Base-by-base conservation (phyloP, 2,888 invertebrate genomes). In the Steinernema carpocapsae region DNA sequence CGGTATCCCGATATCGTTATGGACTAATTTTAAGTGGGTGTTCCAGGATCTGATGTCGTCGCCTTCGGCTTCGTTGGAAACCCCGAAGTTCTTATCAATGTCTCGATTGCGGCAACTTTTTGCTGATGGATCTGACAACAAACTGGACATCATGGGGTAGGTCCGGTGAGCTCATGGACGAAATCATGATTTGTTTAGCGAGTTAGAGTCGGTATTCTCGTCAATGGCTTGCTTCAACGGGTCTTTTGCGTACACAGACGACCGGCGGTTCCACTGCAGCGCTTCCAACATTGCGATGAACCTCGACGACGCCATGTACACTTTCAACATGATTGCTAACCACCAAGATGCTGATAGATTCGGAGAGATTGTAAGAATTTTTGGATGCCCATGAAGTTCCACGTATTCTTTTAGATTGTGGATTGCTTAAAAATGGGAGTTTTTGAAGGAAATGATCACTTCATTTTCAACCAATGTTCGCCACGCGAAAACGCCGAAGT, bases 211-310 rank as follows among this genome's bases (percentile, higher is more conserved):
- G 10, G 92, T 93, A 19, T 94, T 97, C 88, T 92, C 92, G 77
- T 94, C 94, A 82, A 90, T 93, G 75, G 91, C 94, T 0, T 95
- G 94, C 88, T 88, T 95, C 48, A 97, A 96, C 89, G 93, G 91
- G 3, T 96, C 96, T 0, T 97, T 95, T 89, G 89, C 95, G 0
- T 80, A 71, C 74, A 70, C 72, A 1, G 82, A 84, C 32, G 81
- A 82, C 6, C 77, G 80, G 0, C 74, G 78, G 10, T 84, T 64
- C 45, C 32, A 43, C 19, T 77, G 76, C 52, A 29, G 37, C 24
- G 22, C 92, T 52, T 93, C 92, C 85, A 92, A 94, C 87, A 92
- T 92, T 80, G 95, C 95, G 0, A 89, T 97, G 0, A 92, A 95
- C 88, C 88, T 95, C 82, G 86, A 87, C 71, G 79, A 82, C 52